Conservation (phyloP, 2,888 invertebrate genomes). For the Hypomecis atomaria region DNA sequence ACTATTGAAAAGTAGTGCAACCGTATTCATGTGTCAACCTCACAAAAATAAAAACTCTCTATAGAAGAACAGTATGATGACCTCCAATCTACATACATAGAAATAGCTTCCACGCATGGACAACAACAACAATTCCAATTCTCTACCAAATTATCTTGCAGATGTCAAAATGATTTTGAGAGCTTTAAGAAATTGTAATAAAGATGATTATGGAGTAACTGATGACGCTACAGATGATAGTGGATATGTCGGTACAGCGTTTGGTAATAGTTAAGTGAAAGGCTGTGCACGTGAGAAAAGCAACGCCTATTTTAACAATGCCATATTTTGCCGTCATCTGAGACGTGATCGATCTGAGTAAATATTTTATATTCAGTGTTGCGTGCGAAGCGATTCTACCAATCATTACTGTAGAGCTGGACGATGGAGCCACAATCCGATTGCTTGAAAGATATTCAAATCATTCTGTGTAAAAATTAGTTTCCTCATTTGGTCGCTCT, state of each 20-base stretch:
- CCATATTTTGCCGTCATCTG: conserved; percentile 78
- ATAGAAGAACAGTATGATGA: conserved; percentile 75
- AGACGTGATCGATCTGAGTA: conserved; percentile 78
- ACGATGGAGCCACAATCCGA: not conserved
- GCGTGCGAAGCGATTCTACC: conserved; percentile 63
- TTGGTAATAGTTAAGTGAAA: conserved; percentile 82
- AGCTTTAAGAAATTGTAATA: conserved; percentile 46
- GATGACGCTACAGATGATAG: conserved; percentile 26
- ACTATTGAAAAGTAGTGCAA: conserved; percentile 59
- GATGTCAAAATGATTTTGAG: conserved; percentile 3
- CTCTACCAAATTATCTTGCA: conserved; percentile 50
- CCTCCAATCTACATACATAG: conserved; percentile 81
- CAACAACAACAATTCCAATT: conserved; percentile 77
- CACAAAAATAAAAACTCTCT: conserved; percentile 65
- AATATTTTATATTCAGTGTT: conserved; percentile 74
- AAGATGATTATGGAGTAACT: conserved; percentile 50
- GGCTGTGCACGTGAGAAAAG: conserved; percentile 81
- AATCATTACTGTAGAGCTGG: not conserved
- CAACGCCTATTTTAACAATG: conserved; percentile 80
- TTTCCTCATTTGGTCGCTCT: not conserved
- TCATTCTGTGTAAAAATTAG: not conserved
- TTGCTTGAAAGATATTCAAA: not conserved
- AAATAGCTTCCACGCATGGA: conserved; percentile 80
- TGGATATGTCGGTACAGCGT: conserved; percentile 53
- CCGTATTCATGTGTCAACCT: conserved; percentile 67